Conservation (phyloP, 2,888 invertebrate genomes). For the Lobophora halterata region DNA sequence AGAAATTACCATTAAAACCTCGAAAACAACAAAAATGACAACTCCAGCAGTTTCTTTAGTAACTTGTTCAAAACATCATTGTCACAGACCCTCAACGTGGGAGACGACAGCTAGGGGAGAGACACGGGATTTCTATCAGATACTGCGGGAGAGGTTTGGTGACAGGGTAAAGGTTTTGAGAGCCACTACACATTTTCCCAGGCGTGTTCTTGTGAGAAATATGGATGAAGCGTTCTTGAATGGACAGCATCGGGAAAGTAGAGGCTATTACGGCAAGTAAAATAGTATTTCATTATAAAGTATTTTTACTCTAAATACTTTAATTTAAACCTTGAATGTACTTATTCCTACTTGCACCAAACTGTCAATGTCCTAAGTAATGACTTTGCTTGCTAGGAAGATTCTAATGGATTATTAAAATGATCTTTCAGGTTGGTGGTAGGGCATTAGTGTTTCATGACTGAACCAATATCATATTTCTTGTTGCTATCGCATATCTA, state of each 20-base stretch:
- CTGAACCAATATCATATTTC: too few species aligned
- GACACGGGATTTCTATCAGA: constrained; percentile 61
- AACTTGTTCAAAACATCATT: constrained; percentile 30
- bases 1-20: not conserved
- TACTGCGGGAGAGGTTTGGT: constrained; percentile 53
- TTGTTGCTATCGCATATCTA: too few species aligned
- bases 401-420: too few species aligned
- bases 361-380: too few species aligned
- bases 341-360: too few species aligned
- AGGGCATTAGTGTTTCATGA: too few species aligned
- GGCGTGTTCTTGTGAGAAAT: constrained; percentile 4
- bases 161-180: constrained; percentile 43
- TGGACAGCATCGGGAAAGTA: constrained; percentile 13
- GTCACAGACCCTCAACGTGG: constrained; percentile 58
- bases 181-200: constrained; percentile 53
- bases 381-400: too few species aligned
- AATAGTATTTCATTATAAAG: too few species aligned
- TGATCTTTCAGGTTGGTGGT: too few species aligned
- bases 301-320: too few species aligned
- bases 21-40: not conserved
- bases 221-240: constrained; percentile 3
- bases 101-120: constrained; percentile 62
- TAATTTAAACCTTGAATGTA: too few species aligned
- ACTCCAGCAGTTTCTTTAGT: constrained; percentile 19
- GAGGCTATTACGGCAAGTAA: not conserved